A percentile compares a stretch with the other conserved stretches of the same genome.
phyloP scores from a whole-genome alignment of 1,140 invertebrate genomes.

The Sycophaga agraensis region DNA sequence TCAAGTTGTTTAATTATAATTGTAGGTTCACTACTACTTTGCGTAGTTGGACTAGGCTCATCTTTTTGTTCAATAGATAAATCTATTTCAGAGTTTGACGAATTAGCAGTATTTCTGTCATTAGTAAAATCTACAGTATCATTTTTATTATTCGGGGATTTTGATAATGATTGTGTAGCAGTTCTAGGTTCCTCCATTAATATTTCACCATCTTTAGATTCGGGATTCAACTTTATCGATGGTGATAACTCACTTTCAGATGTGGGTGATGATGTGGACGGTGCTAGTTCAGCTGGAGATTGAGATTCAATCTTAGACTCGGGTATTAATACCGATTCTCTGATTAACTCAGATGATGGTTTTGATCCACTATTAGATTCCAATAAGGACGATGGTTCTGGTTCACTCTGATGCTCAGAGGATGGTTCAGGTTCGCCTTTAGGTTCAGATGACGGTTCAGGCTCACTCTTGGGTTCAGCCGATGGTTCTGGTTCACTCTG shows the following conservation, averaged over 20 bases:
- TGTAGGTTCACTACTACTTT: too few relatives aligned
- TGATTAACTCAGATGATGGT: constrained; percentile 2
- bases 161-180: constrained; percentile 25
- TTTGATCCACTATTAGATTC: constrained; percentile 41
- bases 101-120: too few relatives aligned
- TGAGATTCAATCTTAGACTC: too few relatives aligned
- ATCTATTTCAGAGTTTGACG: constrained; percentile 30
- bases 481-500: constrained; percentile 35
- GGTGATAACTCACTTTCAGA: constrained; percentile 29
- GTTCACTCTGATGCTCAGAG: constrained; percentile 31
- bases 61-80: constrained; percentile 35
- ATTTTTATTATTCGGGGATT: too few relatives aligned
- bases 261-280: too few relatives aligned
- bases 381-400: constrained; percentile 27
- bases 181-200: too few relatives aligned
- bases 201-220: too few relatives aligned
- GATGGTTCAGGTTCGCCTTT: constrained; percentile 33
- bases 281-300: too few relatives aligned
- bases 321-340: too few relatives aligned
- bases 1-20: too few relatives aligned
- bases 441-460: constrained; percentile 37
- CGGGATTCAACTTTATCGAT: constrained; percentile 28
- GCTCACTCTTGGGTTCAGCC: constrained; percentile 36
- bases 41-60: constrained; percentile 34
- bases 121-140: too few relatives aligned